These are phyloP conservation scores for Vulpes vulpes DNA, from an alignment of 2,113 vertebrate species.

Conservation along the genomic window DNA sequence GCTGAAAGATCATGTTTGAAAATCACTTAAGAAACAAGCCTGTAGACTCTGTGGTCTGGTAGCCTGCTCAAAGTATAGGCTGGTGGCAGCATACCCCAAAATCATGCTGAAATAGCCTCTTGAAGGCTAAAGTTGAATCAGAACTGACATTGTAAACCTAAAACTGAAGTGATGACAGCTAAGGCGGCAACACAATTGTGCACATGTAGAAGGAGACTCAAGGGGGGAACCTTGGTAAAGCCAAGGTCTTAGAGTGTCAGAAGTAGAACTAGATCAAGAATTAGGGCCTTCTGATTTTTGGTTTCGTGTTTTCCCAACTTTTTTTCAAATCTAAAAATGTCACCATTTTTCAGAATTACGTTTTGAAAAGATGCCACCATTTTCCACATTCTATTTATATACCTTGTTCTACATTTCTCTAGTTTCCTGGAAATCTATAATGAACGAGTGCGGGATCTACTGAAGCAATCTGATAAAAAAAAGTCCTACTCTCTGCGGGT, in stretches of 20 bases:
- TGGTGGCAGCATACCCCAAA: not conserved
- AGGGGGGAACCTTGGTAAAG: not conserved
- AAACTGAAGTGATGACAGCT: not conserved
- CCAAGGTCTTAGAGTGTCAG: not conserved
- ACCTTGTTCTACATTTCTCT: slow-evolving; percentile 45
- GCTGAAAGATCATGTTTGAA: slow-evolving; percentile 8
- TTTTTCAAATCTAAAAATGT: slow-evolving; percentile 1
- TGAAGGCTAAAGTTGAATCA: not conserved
- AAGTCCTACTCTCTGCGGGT: slow-evolving; percentile 90
- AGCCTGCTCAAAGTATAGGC: not conserved
- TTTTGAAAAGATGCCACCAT: not conserved
- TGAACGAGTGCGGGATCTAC: slow-evolving; percentile 95
- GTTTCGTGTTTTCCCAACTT: not conserved
- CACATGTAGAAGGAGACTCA: not conserved
- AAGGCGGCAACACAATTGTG: not conserved
- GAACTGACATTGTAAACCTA: not conserved
- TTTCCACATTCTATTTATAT: slow-evolving; percentile 9
- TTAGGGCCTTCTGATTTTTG: slow-evolving; percentile 9
- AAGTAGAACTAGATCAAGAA: not conserved
- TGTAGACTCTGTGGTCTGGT: not conserved
- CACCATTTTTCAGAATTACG: slow-evolving; percentile 18
- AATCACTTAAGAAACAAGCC: not conserved
- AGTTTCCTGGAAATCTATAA: slow-evolving; percentile 99
- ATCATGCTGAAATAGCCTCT: not conserved
- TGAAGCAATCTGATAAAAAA: slow-evolving; percentile 90